phyloP scores from a whole-genome alignment of 2,113 vertebrate species.

The Ceratotherium simum region DNA sequence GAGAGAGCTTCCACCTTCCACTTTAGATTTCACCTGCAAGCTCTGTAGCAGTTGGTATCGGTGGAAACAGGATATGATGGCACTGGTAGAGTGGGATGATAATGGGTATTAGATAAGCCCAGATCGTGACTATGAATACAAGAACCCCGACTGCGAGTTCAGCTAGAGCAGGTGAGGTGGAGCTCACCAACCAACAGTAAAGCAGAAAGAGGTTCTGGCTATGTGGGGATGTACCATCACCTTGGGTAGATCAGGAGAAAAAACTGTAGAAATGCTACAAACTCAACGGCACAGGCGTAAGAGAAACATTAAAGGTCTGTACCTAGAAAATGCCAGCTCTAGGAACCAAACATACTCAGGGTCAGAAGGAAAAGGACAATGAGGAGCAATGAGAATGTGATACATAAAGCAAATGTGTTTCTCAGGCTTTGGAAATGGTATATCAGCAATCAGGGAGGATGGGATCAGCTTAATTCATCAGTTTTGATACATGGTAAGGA shows the following conservation, averaged over 20 bases:
- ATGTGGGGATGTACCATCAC: not conserved
- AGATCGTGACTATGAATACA: not conserved
- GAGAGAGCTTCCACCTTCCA: not conserved
- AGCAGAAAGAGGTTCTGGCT: not conserved
- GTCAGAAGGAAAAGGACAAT: not conserved
- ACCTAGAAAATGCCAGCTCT: not conserved
- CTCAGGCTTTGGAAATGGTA: not conserved
- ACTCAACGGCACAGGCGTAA: not conserved
- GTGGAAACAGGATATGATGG: not conserved
- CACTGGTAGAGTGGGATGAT: not conserved
- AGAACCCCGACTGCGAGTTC: not conserved
- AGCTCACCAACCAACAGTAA: not conserved
- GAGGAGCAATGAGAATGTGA: not conserved
- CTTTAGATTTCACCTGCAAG: not conserved
- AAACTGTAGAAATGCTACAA: not conserved
- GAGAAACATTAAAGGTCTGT: not conserved
- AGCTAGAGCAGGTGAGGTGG: not conserved
- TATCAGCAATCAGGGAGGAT: not conserved
- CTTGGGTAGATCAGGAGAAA: not conserved
- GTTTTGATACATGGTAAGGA: not conserved
- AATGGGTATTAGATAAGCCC: not conserved
- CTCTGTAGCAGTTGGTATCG: not conserved
- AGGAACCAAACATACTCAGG: not conserved
- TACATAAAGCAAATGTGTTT: not conserved
- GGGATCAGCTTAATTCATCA: not conserved